Evolutionary conservation across 2,797 vertebrate species (phyloP), one percentile per base, ranked within the genome.

Genomic region (Crenuchus spilurus): DNA sequence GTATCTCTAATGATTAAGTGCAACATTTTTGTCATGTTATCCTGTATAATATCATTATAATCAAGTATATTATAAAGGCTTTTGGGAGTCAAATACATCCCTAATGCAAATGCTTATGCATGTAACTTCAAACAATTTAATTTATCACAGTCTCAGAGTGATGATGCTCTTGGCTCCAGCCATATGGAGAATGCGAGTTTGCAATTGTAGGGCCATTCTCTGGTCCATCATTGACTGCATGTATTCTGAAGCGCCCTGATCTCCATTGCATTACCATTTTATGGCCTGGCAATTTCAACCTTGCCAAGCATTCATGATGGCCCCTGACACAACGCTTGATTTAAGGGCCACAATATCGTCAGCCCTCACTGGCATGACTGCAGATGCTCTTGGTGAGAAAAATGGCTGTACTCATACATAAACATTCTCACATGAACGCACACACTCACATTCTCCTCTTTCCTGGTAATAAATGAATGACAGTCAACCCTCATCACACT

Each of bases 251-350:
- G 22, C 16, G 16, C 26, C 44, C 26, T 18, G 46, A 6, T 18
- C 44, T 11, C 11, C 37, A 30, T 22, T 44, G 16, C 73, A 62
- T 75, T 52, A 75, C 49, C 48, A 63, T 69, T 70, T 75, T 35
- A 69, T 54, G 14, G 42, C 35, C 57, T 35, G 16, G 35, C 46
- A 49, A 44, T 75, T 60, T 63, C 46, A 46, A 44, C 58, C 55
- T 28, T 31, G 65, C 24, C 7, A 24, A 60, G 54, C 37, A 51
- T 37, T 49, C 57, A 69, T 69, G 48, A 70, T 69, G 35, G 26
- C 35, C 39, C 5, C 57, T 69, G 26, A 62, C 55, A 75, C 24
- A 14, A 62, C 6, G 18, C 18, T 13, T 68, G 72, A 68, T 61
- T 68, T 68, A 75, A 44, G 44, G 46, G 14, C 26, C 73, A 54